phyloP scores from a whole-genome alignment of 2,113 vertebrate genomes.

The Nannospalax galili region DNA sequence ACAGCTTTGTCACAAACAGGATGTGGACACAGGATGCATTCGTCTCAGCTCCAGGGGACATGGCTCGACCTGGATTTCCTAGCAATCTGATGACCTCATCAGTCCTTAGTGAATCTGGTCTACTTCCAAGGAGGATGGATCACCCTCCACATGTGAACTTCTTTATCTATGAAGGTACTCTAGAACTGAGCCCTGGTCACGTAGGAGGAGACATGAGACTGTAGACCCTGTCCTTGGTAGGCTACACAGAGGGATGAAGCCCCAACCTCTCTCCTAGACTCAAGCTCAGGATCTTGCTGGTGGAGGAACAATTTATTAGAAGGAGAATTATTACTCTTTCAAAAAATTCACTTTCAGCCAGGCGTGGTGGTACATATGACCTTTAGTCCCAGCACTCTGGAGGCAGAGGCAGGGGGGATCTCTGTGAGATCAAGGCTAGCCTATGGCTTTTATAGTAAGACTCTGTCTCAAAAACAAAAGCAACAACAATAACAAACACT shows the following conservation, averaged over 20 bases:
- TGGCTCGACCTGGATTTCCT: conserved; percentile 87
- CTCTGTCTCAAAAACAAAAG: too few species aligned
- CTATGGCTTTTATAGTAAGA: too few species aligned
- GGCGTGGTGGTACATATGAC: too few species aligned
- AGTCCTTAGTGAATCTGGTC: conserved; percentile 48
- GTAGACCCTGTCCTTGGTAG: conserved; percentile 52
- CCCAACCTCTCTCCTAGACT: neutral
- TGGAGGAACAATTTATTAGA: neutral
- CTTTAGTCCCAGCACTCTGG: too few species aligned
- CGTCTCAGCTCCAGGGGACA: conserved; percentile 73
- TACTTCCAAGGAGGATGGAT: conserved; percentile 28
- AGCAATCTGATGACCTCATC: conserved; percentile 76
- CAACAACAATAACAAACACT: too few species aligned
- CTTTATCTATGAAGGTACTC: neutral
- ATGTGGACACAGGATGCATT: conserved; percentile 85
- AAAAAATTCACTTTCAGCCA: neutral
- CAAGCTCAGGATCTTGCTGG: neutral
- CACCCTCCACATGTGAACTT: neutral
- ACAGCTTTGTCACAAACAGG: conserved; percentile 84
- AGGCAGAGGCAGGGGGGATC: too few species aligned
- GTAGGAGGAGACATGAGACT: fast-evolving
- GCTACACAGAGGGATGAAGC: conserved; percentile 45
- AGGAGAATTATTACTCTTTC: neutral
- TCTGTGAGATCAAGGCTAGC: too few species aligned
- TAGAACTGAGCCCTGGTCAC: neutral